A percentile compares a stretch with the other conserved stretches of the same genome.
These are phyloP conservation scores for Urocitellus parryii DNA, from an alignment of 2,113 vertebrate genomes.

Conservation along the genomic window DNA sequence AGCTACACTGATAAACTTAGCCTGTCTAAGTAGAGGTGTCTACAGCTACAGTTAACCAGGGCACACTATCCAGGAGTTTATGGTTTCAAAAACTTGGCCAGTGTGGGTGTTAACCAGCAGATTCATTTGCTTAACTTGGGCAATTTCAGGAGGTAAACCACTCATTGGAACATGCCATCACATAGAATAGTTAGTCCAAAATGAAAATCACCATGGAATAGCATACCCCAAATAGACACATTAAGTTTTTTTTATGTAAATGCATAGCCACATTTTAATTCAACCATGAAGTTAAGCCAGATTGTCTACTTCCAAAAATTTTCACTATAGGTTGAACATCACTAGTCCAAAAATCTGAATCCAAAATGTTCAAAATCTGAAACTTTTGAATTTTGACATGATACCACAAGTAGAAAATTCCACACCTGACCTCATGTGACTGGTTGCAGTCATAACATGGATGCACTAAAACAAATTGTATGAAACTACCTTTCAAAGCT, in stretches of 20 bases:
- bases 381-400: not conserved
- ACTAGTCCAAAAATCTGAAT: not conserved
- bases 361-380: not conserved
- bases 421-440: not conserved
- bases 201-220: not conserved
- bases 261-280: not conserved
- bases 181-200: not conserved
- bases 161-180: not conserved
- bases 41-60: not conserved
- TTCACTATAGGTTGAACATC: not conserved
- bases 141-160: not conserved
- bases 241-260: not conserved
- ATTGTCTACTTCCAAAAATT: not conserved
- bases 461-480: not conserved
- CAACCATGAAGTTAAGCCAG: not conserved
- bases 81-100: not conserved
- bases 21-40: not conserved
- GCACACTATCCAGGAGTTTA: not conserved
- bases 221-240: not conserved
- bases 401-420: not conserved
- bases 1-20: not conserved
- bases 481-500: not conserved
- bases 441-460: not conserved
- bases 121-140: not conserved
- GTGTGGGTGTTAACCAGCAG: not conserved